Evolutionary conservation across 2,888 invertebrate species (phyloP), one percentile per base, ranked within the genome.

Genomic region (Yponomeuta evonymella): DNA sequence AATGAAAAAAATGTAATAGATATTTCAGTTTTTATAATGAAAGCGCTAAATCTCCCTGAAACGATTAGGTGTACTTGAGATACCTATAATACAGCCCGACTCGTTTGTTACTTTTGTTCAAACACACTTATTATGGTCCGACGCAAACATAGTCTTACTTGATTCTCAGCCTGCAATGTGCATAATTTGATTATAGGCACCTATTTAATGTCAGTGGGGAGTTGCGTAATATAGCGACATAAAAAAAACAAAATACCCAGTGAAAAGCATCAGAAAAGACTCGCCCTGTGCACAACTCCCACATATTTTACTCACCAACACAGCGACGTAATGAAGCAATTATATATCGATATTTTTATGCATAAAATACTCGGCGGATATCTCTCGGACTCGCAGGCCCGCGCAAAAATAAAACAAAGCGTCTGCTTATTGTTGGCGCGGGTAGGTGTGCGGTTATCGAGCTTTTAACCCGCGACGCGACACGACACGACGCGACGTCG

Each of bases 281-380:
- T 72, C 92, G 81, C 74, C 88, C 92, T 90, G 87, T 92, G 83
- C 83, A 80, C 76, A 77, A 88, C 90, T 91, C 90, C 90, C 90
- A 91, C 92, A 91, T 92, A 92, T 92, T 90, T 92, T 90, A 92
- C 86, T 88, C 89, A 89, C 88, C 87, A 90, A 90, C 89, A 88
- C 87, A 90, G 86, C 86, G 90, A 90, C 90, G 92, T 92, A 92
- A 92, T 92, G 92, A 92, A 92, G 92, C 92, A 92, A 92, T 92
- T 92, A 92, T 92, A 92, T 90, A 92, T 91, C 92, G 91, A 91
- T 92, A 92, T 91, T 91, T 92, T 91, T 91, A 89, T 91, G 91
- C 92, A 91, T 91, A 91, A 91, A 90, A 92, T 89, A 87, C 89
- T 89, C 87, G 86, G 89, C 83, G 88, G 88, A 87, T 89, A 89